Percentiles rank a stretch among this genome's conserved stretches.
These are phyloP conservation scores for Pseudoips prasinana DNA, from an alignment of 2,888 invertebrate genomes.

Conservation along the genomic window DNA sequence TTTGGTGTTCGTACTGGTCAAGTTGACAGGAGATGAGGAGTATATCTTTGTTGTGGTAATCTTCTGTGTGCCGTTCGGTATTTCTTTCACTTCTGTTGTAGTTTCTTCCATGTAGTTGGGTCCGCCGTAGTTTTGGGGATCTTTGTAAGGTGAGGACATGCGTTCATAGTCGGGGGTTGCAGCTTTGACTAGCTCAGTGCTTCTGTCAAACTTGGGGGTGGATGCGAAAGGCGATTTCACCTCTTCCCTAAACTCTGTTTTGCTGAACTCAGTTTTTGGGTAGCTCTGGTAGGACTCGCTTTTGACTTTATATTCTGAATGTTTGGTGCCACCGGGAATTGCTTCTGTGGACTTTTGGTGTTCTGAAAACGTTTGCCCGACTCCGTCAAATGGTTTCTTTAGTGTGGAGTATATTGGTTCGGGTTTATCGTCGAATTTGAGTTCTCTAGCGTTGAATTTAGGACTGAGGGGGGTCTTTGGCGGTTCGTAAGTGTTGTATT, in stretches of 20 bases:
- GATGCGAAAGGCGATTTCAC: conserved; percentile 69
- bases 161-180: conserved; percentile 68
- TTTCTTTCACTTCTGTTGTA: conserved; percentile 76
- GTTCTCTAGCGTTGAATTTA: conserved; percentile 75
- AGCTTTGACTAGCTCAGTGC: conserved; percentile 63
- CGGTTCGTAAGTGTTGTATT: conserved; percentile 55
- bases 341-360: conserved; percentile 71
- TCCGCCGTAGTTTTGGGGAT: conserved; percentile 62
- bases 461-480: conserved; percentile 71
- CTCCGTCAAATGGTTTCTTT: conserved; percentile 65
- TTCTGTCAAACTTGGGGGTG: conserved; percentile 63
- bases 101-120: conserved; percentile 76
- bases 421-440: conserved; percentile 68
- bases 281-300: conserved; percentile 69
- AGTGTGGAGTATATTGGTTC: conserved; percentile 69
- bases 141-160: conserved; percentile 69
- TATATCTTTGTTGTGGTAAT: conserved; percentile 81
- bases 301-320: conserved; percentile 64
- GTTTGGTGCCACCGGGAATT: conserved; percentile 70
- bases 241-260: conserved; percentile 58
- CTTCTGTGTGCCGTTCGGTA: conserved; percentile 80
- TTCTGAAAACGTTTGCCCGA: conserved; percentile 67
- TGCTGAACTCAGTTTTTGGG: conserved; percentile 63
- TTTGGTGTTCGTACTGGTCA: conserved; percentile 73
- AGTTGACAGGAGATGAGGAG: conserved; percentile 78